Evolutionary conservation across 2,888 invertebrate species (phyloP).

Genomic region (Cerceris rybyensis): DNA sequence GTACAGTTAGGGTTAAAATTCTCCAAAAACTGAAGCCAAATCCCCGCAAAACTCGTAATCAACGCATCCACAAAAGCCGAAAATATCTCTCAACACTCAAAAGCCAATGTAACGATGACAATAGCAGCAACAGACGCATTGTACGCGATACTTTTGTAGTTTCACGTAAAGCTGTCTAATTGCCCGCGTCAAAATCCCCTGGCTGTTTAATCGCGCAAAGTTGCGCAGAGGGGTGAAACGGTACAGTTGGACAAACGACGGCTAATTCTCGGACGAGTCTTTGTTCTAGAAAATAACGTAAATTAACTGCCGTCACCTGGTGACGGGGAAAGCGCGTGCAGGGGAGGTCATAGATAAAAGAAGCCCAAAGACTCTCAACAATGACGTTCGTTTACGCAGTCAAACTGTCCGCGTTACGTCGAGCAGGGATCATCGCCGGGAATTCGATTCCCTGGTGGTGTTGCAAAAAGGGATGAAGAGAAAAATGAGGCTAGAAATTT

Average conservation of each 20-base stretch:
- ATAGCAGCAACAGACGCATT: too few species aligned
- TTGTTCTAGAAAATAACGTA: constrained; percentile 51
- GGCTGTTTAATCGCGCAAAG: constrained; percentile 1
- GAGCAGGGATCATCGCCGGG: constrained; percentile 11
- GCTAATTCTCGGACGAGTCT: constrained; percentile 41
- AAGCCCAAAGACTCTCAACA: constrained; percentile 17
- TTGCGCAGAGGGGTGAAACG: not conserved
- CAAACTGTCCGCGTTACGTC: constrained; percentile 25
- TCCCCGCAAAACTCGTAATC: too few species aligned
- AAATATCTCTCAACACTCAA: too few species aligned
- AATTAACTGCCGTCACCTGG: constrained; percentile 49
- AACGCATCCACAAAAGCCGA: too few species aligned
- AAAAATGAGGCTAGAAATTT: too few species aligned
- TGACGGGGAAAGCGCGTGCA: not conserved
- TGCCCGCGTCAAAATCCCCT: constrained; percentile 28
- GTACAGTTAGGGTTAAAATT: too few species aligned
- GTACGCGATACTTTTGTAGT: too few species aligned
- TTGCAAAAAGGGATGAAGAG: constrained; percentile 7
- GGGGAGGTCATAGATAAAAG: constrained; percentile 22
- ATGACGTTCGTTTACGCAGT: constrained; percentile 33
- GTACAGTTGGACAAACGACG: constrained; percentile 25
- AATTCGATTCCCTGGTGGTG: constrained; percentile 41
- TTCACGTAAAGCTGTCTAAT: constrained; percentile 33
- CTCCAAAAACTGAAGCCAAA: too few species aligned
- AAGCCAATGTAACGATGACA: too few species aligned